Evolutionary conservation across 2,888 invertebrate genomes (phyloP), one percentile per base, ranked within the genome.

Genomic region (Latheticus oryzae): DNA sequence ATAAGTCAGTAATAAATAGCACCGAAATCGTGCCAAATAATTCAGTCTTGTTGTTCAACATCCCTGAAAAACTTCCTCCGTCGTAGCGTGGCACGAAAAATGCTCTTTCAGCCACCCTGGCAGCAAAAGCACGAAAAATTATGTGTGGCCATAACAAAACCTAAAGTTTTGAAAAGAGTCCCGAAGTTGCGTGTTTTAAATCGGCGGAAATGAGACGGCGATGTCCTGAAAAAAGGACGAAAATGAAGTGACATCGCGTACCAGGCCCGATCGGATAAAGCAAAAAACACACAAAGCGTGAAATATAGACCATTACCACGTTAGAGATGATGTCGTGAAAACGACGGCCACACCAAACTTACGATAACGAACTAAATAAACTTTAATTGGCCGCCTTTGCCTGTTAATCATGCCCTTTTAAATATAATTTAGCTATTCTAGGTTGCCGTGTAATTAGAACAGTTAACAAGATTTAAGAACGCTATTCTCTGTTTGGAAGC

Each of bases 191-290:
- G 74, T 75, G 74, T 66, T 69, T 62, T 60, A 70, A 72, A 73
- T 71, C 69, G 62, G 66, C 70, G 72, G 73, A 73, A 75, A 73
- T 68, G 73, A 74, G 72, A 71, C 63, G 66, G 70, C 66, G 69
- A 71, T 69, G 71, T 69, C 71, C 68, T 53, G 68, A 72, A 74
- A 72, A 73, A 74, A 73, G 73, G 69, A 69, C 66, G 70, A 71
- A 74, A 73, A 71, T 68, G 70, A 66, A 73, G 74, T 70, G 75
- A 74, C 75, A 73, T 72, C 71, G 68, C 73, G 76, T 76, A 75
- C 76, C 76, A 76, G 75, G 74, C 73, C 32, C 45, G 40, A 48
- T 28, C 48, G 42, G 24, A 30, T 15, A 47, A 35, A 30, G 26
- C 47, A 61, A 60, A 60, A 60, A 60, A 65, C 65, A 67, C 66